These are phyloP conservation scores for Serranus cabrilla DNA, from an alignment of 2,797 vertebrate species.

Conservation along the genomic window DNA sequence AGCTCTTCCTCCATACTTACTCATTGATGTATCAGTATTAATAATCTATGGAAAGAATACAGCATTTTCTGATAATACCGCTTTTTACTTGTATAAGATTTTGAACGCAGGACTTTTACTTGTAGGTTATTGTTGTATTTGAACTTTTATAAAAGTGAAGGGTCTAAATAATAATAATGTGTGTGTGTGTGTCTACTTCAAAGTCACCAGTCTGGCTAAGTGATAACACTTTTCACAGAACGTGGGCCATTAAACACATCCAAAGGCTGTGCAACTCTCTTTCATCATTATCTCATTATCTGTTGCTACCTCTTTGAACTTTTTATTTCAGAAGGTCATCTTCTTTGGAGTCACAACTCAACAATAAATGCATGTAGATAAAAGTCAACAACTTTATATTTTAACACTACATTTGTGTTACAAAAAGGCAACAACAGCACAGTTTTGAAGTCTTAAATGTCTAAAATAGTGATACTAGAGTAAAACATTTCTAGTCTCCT, in stretches of 20 bases:
- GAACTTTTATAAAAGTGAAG: neutral
- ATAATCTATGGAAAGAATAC: no score
- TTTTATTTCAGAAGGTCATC: conserved; percentile 4
- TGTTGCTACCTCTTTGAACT: neutral
- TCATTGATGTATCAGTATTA: neutral
- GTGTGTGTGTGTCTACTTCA: no score
- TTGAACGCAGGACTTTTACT: neutral
- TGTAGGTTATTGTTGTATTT: neutral
- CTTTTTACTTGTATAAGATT: no score
- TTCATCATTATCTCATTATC: neutral
- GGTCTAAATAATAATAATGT: no score
- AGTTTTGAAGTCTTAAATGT: neutral
- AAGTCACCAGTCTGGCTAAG: neutral
- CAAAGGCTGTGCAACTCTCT: neutral
- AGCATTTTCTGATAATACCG: neutral
- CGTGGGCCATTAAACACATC: neutral
- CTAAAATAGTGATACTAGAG: neutral
- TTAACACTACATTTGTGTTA: neutral
- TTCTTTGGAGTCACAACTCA: neutral
- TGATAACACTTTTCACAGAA: neutral
- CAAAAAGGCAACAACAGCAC: neutral
- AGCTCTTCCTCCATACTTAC: neutral
- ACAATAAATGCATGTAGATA: neutral
- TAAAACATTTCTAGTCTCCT: neutral
- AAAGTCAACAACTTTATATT: neutral